phyloP scores from a whole-genome alignment of 2,797 vertebrate species.

The Gymnodraco acuticeps region DNA sequence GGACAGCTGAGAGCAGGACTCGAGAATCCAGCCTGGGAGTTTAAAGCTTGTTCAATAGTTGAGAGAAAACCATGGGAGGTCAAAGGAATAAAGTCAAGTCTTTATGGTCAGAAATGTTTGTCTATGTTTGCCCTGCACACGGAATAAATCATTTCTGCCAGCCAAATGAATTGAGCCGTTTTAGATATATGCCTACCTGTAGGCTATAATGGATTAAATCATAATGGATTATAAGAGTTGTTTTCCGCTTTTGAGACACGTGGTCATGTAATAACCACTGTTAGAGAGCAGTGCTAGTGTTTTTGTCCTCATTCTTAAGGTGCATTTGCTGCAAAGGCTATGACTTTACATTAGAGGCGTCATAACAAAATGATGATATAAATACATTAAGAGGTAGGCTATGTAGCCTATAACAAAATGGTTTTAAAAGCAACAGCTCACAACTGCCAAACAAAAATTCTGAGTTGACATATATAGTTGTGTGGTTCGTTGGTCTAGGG shows the following conservation, averaged over 20 bases:
- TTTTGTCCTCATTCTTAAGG: no score
- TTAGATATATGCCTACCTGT: not conserved
- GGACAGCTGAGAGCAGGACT: slow-evolving; percentile 64
- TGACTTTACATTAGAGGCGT: no score
- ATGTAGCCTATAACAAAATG: not conserved
- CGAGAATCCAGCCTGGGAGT: slow-evolving; percentile 46
- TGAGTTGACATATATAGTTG: no score
- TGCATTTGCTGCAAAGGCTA: no score
- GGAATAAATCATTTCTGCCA: not conserved
- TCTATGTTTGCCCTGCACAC: no score
- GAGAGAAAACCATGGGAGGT: not conserved
- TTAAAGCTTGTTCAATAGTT: slow-evolving; percentile 28
- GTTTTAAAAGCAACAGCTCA: no score
- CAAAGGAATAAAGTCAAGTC: not conserved
- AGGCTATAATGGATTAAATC: not conserved
- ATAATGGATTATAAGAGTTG: not conserved
- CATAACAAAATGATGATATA: no score
- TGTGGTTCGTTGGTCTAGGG: slow-evolving; percentile 79
- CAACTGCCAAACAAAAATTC: no score
- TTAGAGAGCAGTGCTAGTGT: not conserved
- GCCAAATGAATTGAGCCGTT: not conserved
- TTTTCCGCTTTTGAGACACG: not conserved
- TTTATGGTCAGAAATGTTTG: not conserved
- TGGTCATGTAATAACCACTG: not conserved
- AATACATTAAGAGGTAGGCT: not conserved